Evolutionary conservation across 2,888 invertebrate species (phyloP).

Genomic region (Arge pagana): DNA sequence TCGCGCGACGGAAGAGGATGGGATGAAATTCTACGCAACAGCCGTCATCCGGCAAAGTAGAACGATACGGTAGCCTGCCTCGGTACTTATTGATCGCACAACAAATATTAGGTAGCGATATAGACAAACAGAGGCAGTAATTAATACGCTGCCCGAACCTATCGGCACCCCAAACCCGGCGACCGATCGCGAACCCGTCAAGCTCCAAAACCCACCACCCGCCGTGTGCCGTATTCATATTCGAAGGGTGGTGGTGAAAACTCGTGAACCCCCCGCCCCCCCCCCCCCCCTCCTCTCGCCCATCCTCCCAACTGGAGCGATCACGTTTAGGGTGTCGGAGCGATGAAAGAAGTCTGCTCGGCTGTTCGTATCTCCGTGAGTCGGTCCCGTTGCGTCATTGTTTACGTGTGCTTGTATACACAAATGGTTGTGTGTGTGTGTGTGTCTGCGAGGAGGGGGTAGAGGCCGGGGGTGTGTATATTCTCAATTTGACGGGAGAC

Average conservation of each 20-base stretch:
- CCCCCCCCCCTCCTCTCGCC: too few species aligned
- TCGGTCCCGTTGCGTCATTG: background rate
- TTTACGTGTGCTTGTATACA: too few species aligned
- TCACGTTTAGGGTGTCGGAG: too few species aligned
- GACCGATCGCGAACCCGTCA: background rate
- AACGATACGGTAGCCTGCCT: conserved; percentile 12
- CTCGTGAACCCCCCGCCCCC: conserved; percentile 15
- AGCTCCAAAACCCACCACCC: conserved; percentile 5
- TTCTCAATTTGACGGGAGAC: too few species aligned
- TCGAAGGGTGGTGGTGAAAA: conserved; percentile 3
- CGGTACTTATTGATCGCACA: conserved; percentile 41
- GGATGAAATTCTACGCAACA: background rate
- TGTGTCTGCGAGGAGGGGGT: too few species aligned
- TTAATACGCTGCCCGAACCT: conserved; percentile 35
- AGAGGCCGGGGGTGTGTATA: too few species aligned
- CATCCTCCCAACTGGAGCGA: too few species aligned
- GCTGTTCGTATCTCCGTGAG: background rate
- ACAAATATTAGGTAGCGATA: conserved; percentile 42
- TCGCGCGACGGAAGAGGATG: conserved; percentile 9
- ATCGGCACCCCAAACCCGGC: conserved; percentile 13
- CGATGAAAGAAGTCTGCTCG: background rate
- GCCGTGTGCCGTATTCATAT: conserved; percentile 16
- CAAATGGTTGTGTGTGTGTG: too few species aligned
- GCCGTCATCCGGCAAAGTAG: conserved; percentile 6
- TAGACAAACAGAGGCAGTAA: conserved; percentile 40